phyloP scores from a whole-genome alignment of 2,888 invertebrate genomes.

The Ornithoptera alexandrae region DNA sequence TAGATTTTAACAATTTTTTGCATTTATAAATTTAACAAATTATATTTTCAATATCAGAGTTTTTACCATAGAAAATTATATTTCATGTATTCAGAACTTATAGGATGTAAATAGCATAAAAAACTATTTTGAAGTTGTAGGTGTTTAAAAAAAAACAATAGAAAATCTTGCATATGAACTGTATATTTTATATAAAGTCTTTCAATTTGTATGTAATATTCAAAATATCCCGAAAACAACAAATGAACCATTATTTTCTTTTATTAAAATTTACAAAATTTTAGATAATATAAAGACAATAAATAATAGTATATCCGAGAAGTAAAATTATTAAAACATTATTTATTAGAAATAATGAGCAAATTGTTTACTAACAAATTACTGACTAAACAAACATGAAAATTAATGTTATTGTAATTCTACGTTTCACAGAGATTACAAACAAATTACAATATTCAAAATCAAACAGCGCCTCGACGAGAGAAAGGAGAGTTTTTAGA shows the following conservation, averaged over 20 bases:
- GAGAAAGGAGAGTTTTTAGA: slow-evolving; percentile 67
- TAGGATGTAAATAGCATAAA: too few relatives aligned
- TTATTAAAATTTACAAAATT: not conserved
- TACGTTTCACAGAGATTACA: slow-evolving; percentile 2
- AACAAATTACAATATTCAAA: slow-evolving; percentile 15
- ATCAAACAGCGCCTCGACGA: slow-evolving; percentile 44
- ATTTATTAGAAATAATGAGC: not conserved
- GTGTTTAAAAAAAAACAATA: not conserved
- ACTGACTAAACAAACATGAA: slow-evolving; percentile 2
- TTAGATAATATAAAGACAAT: not conserved
- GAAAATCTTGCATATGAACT: too few relatives aligned
- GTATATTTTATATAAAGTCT: too few relatives aligned
- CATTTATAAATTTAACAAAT: too few relatives aligned
- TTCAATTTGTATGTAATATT: too few relatives aligned
- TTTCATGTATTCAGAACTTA: too few relatives aligned
- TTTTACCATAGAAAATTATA: too few relatives aligned
- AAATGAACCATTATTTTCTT: not conserved
- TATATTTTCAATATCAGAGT: too few relatives aligned
- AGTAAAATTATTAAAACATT: not conserved
- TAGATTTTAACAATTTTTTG: too few relatives aligned
- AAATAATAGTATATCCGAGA: not conserved
- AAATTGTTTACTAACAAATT: slow-evolving; percentile 26
- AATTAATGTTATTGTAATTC: not conserved
- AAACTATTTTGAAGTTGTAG: not conserved
- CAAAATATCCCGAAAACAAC: not conserved